A percentile compares a stretch with the other conserved stretches of the same genome.
Conservation (phyloP, 2,797 vertebrate genomes). For the Loris lydekkerianus region DNA sequence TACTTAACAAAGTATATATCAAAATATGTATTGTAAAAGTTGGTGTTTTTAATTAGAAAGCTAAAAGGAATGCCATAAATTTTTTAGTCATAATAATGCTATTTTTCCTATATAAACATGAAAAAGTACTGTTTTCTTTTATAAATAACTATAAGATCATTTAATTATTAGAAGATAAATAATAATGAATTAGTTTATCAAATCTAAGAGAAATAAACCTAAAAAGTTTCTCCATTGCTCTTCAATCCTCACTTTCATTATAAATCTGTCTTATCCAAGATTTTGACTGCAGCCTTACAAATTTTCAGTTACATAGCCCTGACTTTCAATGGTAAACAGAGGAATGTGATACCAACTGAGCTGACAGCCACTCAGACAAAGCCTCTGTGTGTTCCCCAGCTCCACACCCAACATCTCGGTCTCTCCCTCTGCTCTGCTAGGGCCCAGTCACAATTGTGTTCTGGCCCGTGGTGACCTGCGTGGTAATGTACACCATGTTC, state of each 20-base stretch:
- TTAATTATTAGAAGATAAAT: conserved; percentile 13
- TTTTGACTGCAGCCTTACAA: not conserved
- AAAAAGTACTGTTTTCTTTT: not conserved
- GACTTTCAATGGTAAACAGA: conserved; percentile 28
- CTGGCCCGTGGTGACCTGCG: not conserved
- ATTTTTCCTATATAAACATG: not conserved
- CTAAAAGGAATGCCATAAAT: not conserved
- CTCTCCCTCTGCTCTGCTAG: not conserved
- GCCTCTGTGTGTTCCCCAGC: conserved; percentile 62
- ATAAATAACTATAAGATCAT: not conserved
- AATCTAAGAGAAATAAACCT: not conserved
- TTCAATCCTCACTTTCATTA: not conserved
- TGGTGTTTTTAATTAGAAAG: not conserved
- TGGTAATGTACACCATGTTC: conserved; percentile 43
- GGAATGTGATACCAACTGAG: not conserved
- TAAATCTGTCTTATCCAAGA: not conserved
- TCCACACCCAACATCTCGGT: not conserved
- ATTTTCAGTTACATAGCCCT: not conserved
- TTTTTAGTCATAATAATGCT: not conserved
- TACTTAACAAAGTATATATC: not conserved
- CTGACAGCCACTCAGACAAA: conserved; percentile 65
- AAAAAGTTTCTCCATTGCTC: not conserved
- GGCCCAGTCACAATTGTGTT: conserved; percentile 71
- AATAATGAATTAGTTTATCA: not conserved
- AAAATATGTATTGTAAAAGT: not conserved